Evolutionary conservation across 2,113 vertebrate species (phyloP), one percentile per base, ranked within the genome.

Genomic region (Columba livia): DNA sequence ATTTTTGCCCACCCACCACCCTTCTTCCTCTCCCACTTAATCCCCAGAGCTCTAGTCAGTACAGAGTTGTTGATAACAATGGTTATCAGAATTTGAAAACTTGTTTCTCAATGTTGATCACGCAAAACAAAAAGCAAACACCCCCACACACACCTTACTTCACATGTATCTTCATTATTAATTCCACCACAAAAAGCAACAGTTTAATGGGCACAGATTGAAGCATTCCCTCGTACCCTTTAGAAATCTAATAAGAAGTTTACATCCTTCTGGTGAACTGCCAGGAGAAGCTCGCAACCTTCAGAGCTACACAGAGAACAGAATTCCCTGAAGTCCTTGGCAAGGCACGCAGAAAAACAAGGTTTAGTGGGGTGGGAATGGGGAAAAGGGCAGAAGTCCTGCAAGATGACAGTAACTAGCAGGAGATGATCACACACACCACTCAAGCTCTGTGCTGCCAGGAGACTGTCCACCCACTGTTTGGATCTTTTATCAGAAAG

Each of bases 1-100:
- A 6, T 42, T 51, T 34, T 1, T 0, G 1, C 18, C 12, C 10
- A 18, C 8, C 26, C 13, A 4, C 66, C 3, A 11, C 34, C 32
- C 42, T 26, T 32, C 13, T 31, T 84, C 42, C 31, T 67, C 24
- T 69, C 44, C 15, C 18, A 25, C 9, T 64, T 40, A 34, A 79
- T 36, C 11, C 13, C 58, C 50, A 64, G 7, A 83, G 28, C 12
- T 47, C 14, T 10, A 51, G 24, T 9, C 16, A 60, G 42, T 36
- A 51, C 11, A 66, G 11, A 74, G 20, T 17, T n/a, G 34, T 3
- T 34, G 56, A 57, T 50, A 74, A 12, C 13, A 80, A 57, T 0
- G 66, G 31, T 16, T 31, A 75, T 6, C 8, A 53, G 32, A 70
- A 79, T 23, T 65, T 38, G 44, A 54, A 28, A 64, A 40, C 38